Evolutionary conservation across 2,888 invertebrate species (phyloP).

Genomic region (Tetragnatha montana): DNA sequence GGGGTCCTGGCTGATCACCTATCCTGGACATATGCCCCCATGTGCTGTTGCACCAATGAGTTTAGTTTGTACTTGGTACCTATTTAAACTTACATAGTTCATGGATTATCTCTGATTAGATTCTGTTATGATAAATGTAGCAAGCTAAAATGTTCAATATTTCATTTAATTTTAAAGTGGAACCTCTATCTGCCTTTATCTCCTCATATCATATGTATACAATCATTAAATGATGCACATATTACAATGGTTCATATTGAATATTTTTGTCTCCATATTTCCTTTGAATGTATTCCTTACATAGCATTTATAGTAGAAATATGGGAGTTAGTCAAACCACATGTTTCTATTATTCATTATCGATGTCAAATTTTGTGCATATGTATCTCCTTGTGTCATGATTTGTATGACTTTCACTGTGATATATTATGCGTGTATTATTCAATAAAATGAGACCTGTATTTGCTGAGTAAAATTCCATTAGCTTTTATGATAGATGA

Average conservation of each 20-base stretch:
- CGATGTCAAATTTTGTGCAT: not conserved
- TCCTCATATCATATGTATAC: not conserved
- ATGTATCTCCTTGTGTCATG: constrained; percentile 2
- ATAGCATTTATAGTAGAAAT: not conserved
- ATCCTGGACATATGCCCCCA: no score
- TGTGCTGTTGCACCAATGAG: no score
- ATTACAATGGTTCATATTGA: not conserved
- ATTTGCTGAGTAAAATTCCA: constrained; percentile 10
- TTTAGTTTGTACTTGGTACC: no score
- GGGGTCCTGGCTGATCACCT: no score
- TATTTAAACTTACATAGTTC: no score
- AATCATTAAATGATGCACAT: not conserved
- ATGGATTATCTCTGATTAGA: no score
- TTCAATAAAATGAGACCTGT: constrained; percentile 36
- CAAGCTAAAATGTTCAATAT: no score
- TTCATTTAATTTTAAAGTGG: not conserved
- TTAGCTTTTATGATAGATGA: no score
- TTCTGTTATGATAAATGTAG: no score
- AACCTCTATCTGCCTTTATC: not conserved
- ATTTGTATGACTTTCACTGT: constrained; percentile 44
- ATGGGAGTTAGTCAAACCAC: not conserved
- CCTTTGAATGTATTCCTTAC: not conserved
- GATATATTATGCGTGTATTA: constrained; percentile 42
- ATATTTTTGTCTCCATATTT: constrained; percentile 10
- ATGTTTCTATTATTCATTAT: constrained; percentile 20